Percentiles rank a stretch among this genome's conserved stretches.
Evolutionary conservation across 2,888 invertebrate genomes (phyloP).

Genomic region (Yponomeuta evonymella): DNA sequence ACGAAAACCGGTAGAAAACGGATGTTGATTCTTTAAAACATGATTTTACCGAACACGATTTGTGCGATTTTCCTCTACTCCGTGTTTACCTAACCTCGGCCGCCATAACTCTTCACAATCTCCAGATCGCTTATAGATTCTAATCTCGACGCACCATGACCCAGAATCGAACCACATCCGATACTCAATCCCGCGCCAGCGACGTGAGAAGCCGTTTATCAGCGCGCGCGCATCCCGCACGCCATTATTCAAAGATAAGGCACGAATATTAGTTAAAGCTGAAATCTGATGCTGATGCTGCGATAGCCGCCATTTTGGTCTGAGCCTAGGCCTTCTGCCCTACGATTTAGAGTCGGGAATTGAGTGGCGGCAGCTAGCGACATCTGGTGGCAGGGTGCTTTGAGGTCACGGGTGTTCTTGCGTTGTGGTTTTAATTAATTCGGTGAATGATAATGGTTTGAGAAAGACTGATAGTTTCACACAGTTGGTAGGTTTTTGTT

Average conservation of each 20-base stretch:
- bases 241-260: slow-evolving; percentile 51
- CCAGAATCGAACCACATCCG: not conserved
- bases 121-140: not conserved
- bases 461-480: not conserved
- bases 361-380: not conserved
- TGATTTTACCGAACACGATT: not conserved
- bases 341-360: not conserved
- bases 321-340: not conserved
- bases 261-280: slow-evolving; percentile 42
- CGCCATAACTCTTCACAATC: not conserved
- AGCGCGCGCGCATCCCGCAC: slow-evolving; percentile 38
- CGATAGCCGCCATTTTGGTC: slow-evolving; percentile 8
- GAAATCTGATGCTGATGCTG: slow-evolving; percentile 37
- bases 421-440: not conserved
- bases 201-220: slow-evolving; percentile 16
- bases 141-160: not conserved
- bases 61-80: not conserved
- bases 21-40: not conserved
- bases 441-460: not conserved
- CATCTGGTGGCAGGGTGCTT: slow-evolving; percentile 1
- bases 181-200: slow-evolving; percentile 9
- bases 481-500: not conserved
- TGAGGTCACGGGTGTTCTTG: not conserved
- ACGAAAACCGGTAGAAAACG: not conserved
- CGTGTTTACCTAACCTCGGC: not conserved